Base-by-base conservation (phyloP, 2,888 invertebrate genomes). In the Entomobrya multifasciata region DNA sequence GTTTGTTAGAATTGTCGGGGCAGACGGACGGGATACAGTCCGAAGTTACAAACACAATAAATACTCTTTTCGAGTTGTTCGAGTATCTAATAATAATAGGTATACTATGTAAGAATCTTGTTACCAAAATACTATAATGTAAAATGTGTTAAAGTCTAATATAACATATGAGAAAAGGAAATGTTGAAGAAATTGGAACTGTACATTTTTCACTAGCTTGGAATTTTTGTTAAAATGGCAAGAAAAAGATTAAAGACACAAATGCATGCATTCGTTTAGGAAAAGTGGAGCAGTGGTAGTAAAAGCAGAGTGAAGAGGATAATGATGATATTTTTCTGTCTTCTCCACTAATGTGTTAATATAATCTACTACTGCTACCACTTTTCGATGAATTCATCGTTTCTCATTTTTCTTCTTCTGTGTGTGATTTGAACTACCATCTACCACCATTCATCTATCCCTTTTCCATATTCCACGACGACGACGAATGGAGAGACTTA, bases 331-430 rank as follows among this genome's bases (percentile, higher is more conserved):
- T 30, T 55, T 55, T 77, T 57, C 41, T 70, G 47, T 25, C 47
- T 47, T 17, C 27, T 47, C 41, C 70, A 70, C 44, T 74, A 74
- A 74, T 55, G 74, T 55, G 55, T 55, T 74, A 74, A 74, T 52
- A 74, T 74, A 74, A 74, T 74, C 74, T 74, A 74, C 52, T 74
- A 55, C n/a, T n/a, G n/a, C n/a, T n/a, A n/a, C n/a, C n/a, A n/a
- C 52, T 49, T 74, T 70, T 55, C 52, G 30, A 49, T 74, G 74
- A 74, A 74, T 74, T 74, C 55, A 55, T 74, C 44, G 30, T 55
- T 49, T 52, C 74, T 74, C 70, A 70, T 70, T 70, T n/a, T 70
- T 70, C 36, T 65, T 41, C 20, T 65, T 11, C 36, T 41, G 36
- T 57, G 57, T 13, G 25, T 11, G 25, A 55, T n/a, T 8, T 4